These are phyloP conservation scores for Chorisops tibialis DNA, from an alignment of 2,888 invertebrate species.

Conservation along the genomic window DNA sequence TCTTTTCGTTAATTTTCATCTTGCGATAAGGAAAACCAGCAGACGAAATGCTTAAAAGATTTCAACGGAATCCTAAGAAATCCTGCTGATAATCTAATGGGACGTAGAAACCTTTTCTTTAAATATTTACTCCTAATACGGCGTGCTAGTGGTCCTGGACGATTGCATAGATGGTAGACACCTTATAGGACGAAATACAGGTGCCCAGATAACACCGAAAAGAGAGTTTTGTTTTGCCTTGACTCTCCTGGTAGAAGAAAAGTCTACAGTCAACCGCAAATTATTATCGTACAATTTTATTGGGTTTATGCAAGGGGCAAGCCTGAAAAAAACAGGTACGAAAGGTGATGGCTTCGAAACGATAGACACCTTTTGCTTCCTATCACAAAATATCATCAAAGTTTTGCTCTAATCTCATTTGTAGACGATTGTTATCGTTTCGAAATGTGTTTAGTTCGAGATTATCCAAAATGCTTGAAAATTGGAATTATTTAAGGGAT, in stretches of 20 bases:
- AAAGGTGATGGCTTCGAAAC: not conserved
- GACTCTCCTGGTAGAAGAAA: not conserved
- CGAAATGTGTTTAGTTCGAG: not conserved
- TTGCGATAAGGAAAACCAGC: not conserved
- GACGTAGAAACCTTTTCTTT: slow-evolving; percentile 4
- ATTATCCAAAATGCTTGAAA: not conserved
- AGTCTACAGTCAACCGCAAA: slow-evolving; percentile 17
- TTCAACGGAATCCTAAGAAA: not conserved
- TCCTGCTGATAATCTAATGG: slow-evolving; percentile 14
- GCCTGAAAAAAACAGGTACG: not conserved
- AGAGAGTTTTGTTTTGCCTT: slow-evolving; percentile 6
- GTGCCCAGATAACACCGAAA: not conserved
- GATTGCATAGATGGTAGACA: slow-evolving; percentile 1
- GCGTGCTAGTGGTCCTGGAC: slow-evolving; percentile 1
- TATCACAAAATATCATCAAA: not conserved
- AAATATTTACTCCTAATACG: slow-evolving; percentile 24
- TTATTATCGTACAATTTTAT: slow-evolving; percentile 17
- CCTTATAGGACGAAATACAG: slow-evolving; percentile 10
- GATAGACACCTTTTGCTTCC: not conserved
- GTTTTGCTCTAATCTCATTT: slow-evolving; percentile 9
- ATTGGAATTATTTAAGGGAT: too few relatives aligned
- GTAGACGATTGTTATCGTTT: slow-evolving; percentile 15
- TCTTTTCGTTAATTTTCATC: not conserved
- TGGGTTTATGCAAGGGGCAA: slow-evolving; percentile 3
- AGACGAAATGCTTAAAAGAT: not conserved